A percentile compares a stretch with the other conserved stretches of the same genome.
These are phyloP conservation scores for Aphidius colemani DNA, from an alignment of 2,888 invertebrate species.

Conservation along the genomic window DNA sequence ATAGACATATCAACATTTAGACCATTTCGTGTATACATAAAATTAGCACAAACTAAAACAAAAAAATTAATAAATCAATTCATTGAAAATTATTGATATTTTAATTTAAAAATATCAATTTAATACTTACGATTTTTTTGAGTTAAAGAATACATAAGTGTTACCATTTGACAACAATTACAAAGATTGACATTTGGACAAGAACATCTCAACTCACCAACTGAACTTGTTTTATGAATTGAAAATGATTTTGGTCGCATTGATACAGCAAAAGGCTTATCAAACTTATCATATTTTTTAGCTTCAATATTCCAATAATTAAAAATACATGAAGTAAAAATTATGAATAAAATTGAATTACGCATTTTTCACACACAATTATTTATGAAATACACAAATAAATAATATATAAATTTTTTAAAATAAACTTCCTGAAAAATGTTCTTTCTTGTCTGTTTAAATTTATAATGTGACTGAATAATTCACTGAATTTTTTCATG, in stretches of 20 bases:
- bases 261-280: neutral
- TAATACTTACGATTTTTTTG: conserved; percentile 42
- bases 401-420: too few relatives aligned
- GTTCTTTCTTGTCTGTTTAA: too few relatives aligned
- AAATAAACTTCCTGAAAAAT: too few relatives aligned
- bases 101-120: neutral
- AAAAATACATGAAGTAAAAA: conserved; percentile 1
- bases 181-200: conserved; percentile 40
- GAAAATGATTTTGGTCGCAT: conserved; percentile 32
- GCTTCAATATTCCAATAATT: conserved; percentile 11
- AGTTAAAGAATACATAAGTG: conserved; percentile 39
- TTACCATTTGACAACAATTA: conserved; percentile 49
- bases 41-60: conserved; percentile 49
- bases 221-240: conserved; percentile 38
- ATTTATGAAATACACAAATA: too few relatives aligned
- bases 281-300: conserved; percentile 7
- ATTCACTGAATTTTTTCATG: neutral
- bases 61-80: conserved; percentile 6
- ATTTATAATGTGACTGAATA: neutral
- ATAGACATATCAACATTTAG: conserved; percentile 45
- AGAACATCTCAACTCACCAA: conserved; percentile 41
- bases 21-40: conserved; percentile 44
- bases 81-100: neutral
- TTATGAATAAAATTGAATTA: neutral
- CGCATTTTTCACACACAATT: neutral